phyloP scores from a whole-genome alignment of 2,113 vertebrate genomes.

The Dasyornis broadbenti region DNA sequence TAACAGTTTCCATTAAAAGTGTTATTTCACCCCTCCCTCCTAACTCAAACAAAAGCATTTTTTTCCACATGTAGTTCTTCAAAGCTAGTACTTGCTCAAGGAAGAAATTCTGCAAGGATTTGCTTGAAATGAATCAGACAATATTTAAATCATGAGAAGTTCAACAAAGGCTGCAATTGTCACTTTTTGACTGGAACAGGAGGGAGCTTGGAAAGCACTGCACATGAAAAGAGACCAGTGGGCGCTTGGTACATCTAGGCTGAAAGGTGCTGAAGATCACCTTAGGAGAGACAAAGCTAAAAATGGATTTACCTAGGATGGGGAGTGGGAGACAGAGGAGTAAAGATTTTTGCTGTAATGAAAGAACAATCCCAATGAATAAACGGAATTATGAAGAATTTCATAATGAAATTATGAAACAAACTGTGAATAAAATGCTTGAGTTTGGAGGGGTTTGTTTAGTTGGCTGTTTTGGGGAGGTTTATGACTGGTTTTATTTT shows the following conservation, averaged over 20 bases:
- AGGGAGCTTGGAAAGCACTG: not conserved
- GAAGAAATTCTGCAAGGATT: not conserved
- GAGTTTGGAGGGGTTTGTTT: not conserved
- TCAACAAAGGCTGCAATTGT: not conserved
- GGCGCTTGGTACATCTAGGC: not conserved
- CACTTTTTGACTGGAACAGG: not conserved
- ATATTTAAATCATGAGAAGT: not conserved
- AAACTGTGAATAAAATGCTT: not conserved
- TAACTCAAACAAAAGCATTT: not conserved
- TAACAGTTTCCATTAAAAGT: conserved; percentile 34
- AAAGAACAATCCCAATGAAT: not conserved
- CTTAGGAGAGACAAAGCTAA: not conserved
- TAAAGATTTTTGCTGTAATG: not conserved
- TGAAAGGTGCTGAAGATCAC: not conserved
- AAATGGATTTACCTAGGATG: not conserved
- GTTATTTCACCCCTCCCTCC: not conserved
- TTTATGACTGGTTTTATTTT: not conserved
- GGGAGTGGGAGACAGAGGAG: not conserved
- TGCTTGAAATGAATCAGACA: not conserved
- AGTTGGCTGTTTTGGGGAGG: not conserved
- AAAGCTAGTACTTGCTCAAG: not conserved
- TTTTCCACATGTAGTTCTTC: not conserved
- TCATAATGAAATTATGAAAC: too few species aligned
- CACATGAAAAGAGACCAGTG: not conserved
- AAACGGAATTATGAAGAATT: not conserved